Base-by-base conservation (phyloP, 2,797 vertebrate genomes). In the Hydrolagus colliei region DNA sequence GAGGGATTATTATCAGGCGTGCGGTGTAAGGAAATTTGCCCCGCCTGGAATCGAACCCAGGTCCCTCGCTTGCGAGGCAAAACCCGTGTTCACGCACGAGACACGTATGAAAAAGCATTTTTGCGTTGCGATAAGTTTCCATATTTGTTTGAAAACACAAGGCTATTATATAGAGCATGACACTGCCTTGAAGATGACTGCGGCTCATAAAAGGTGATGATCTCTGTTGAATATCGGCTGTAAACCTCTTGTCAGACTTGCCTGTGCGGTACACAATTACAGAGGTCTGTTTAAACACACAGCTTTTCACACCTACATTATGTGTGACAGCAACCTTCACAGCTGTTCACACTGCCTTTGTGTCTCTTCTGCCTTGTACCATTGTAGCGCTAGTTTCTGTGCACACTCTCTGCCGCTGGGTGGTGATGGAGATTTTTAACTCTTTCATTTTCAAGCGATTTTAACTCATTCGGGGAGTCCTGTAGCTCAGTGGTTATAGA, bases 261-360 rank as follows among this genome's bases (percentile, higher is more conserved):
- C 41, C 32, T 35, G 65, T 71, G 35, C 35, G 62, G 79, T 84
- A 68, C 62, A 52, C 41, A 35, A 84, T 84, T 84, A 20, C 65
- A 12, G 65, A 84, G 41, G 71, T 9, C 32, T 84, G 63, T 71
- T 84, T 71, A 84, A 84, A 84, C 79, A 84, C 32, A 68, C 62
- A 41, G 65, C 65, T 84, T 71, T 71, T 67, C 79, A 84, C 32
- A 67, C 32, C 27, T 27, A 27, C 27, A 27, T 32, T 22, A 41
- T 71, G 32, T 84, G 62, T 27, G 63, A 84, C 71, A 84, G 65
- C 65, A 71, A 41, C 68, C 20, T n/a, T 5, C 65, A 71, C 79
- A 84, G 79, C 79, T 68, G 79, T 68, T 84, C 71, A 84, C 67
- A 84, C 79, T 71, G 71, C 32, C 79, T 41, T 27, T 20, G 41